These are phyloP conservation scores for Loris lydekkerianus DNA, from an alignment of 2,797 vertebrate genomes.

Conservation along the genomic window DNA sequence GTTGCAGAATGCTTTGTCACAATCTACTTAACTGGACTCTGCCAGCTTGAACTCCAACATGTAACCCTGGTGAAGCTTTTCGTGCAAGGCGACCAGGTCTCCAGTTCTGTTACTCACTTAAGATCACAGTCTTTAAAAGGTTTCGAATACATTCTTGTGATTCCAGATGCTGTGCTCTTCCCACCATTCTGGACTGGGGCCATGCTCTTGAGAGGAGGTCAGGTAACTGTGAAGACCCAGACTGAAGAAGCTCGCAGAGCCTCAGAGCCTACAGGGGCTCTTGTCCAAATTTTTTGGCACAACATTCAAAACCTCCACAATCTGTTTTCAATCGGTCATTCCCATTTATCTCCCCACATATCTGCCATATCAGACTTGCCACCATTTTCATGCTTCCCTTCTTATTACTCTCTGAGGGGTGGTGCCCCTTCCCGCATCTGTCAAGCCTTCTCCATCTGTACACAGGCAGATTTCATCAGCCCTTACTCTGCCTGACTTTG, in stretches of 20 bases:
- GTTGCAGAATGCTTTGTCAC: neutral
- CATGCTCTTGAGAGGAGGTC: neutral
- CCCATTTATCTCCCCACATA: neutral
- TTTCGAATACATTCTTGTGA: neutral
- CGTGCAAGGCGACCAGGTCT: neutral
- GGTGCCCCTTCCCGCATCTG: neutral
- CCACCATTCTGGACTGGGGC: neutral
- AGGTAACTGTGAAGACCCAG: neutral
- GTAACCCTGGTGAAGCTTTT: neutral
- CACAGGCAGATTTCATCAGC: neutral
- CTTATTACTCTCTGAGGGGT: neutral
- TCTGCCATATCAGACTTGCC: neutral
- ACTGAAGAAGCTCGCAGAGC: neutral
- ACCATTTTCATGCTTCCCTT: neutral
- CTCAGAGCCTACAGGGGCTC: neutral
- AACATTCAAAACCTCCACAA: neutral
- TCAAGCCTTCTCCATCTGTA: neutral
- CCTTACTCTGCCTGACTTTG: neutral
- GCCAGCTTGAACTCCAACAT: neutral
- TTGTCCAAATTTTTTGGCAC: neutral
- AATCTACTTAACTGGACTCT: neutral
- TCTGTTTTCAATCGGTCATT: neutral
- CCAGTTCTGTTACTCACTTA: neutral
- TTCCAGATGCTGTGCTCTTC: neutral
- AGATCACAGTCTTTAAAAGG: neutral